Conservation (phyloP, 2,888 invertebrate species). For the Nesidiocoris tenuis region DNA sequence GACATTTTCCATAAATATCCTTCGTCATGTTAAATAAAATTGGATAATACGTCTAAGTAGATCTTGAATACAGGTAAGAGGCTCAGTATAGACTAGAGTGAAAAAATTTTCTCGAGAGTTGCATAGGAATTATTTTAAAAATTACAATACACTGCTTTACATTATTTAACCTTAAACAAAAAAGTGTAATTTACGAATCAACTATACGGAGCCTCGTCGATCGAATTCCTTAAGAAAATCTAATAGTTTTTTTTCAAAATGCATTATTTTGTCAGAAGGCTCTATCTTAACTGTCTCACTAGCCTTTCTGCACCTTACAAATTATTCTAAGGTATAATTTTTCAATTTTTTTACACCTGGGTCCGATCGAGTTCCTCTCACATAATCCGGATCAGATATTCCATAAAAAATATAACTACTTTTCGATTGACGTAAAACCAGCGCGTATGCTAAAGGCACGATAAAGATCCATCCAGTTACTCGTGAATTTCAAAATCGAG, state of each 20-base stretch:
- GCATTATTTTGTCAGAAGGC: conserved; percentile 24
- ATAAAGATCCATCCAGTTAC: conserved; percentile 33
- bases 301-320: conserved; percentile 28
- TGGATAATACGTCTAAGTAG: too few relatives aligned
- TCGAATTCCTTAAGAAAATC: neutral
- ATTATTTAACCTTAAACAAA: too few relatives aligned
- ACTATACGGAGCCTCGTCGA: neutral
- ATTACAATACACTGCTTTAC: too few relatives aligned
- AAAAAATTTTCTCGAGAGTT: too few relatives aligned
- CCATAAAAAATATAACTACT: conserved; percentile 21
- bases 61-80: too few relatives aligned
- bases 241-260: conserved; percentile 3
- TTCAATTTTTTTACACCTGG: neutral
- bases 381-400: neutral
- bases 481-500: too few relatives aligned
- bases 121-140: too few relatives aligned
- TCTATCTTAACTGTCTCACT: conserved; percentile 12
- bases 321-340: neutral
- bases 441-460: conserved; percentile 35
- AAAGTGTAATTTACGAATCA: too few relatives aligned
- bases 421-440: conserved; percentile 26
- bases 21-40: too few relatives aligned
- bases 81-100: too few relatives aligned
- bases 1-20: too few relatives aligned
- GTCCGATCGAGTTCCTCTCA: neutral